phyloP scores from a whole-genome alignment of 1,140 invertebrate genomes.

The Drosophila ficusphila region DNA sequence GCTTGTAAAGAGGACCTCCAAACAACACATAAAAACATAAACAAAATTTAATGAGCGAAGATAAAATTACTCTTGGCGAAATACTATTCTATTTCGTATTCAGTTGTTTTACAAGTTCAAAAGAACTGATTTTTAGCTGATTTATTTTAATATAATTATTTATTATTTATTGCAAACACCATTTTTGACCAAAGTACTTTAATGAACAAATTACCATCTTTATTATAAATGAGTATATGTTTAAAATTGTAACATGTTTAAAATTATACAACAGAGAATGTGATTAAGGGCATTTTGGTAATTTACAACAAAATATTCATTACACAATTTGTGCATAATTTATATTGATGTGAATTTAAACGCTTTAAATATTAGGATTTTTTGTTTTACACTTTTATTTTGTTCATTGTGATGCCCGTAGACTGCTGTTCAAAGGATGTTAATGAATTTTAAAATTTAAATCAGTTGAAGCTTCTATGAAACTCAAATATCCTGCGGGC shows the following conservation, averaged over 20 bases:
- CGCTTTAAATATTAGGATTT: conserved; percentile 37
- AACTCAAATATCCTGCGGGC: conserved; percentile 23
- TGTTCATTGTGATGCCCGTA: conserved; percentile 6
- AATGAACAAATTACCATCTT: too few relatives aligned
- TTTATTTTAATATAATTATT: too few relatives aligned
- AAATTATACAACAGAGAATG: conserved; percentile 9
- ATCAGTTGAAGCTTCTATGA: conserved; percentile 11
- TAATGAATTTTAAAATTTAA: conserved; percentile 37
- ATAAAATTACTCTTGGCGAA: background rate
- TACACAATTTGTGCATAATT: conserved; percentile 40
- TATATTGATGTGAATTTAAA: conserved; percentile 59
- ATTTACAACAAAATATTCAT: conserved; percentile 24
- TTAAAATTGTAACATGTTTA: too few relatives aligned
- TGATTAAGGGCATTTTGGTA: background rate
- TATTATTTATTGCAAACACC: too few relatives aligned
- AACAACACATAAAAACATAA: background rate
- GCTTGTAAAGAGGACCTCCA: background rate
- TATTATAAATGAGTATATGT: too few relatives aligned
- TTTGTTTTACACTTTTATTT: conserved; percentile 12
- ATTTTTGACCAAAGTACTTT: too few relatives aligned
- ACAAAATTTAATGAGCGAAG: background rate
- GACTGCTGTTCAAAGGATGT: background rate
- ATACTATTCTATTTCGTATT: too few relatives aligned
- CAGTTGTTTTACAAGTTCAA: too few relatives aligned
- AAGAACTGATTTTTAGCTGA: too few relatives aligned